These are phyloP conservation scores for Syrista parreyssii DNA, from an alignment of 2,888 invertebrate genomes.

Conservation along the genomic window DNA sequence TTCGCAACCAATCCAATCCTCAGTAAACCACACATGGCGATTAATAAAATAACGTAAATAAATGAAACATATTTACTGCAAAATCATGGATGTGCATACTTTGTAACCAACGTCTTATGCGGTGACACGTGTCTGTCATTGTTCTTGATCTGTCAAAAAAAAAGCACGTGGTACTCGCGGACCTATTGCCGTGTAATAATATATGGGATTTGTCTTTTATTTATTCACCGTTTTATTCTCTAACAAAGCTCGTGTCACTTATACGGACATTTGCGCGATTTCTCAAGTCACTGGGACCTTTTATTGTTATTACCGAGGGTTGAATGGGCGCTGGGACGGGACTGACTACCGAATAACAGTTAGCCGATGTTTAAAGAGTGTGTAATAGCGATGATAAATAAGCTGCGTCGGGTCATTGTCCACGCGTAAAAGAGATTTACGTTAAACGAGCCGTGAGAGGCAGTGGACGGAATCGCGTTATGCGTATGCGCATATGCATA, in stretches of 20 bases:
- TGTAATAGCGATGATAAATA: conserved; percentile 48
- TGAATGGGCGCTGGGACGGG: neutral
- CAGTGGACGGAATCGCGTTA: neutral
- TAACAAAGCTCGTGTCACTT: neutral
- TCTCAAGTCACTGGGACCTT: neutral
- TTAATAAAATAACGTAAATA: too few relatives aligned
- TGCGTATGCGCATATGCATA: neutral
- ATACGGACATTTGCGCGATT: neutral
- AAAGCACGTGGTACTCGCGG: too few relatives aligned
- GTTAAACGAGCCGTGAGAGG: conserved; percentile 47
- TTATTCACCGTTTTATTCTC: neutral
- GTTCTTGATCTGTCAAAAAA: too few relatives aligned
- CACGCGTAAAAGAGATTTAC: conserved; percentile 51
- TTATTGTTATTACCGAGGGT: neutral
- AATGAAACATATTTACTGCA: too few relatives aligned
- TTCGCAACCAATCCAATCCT: too few relatives aligned
- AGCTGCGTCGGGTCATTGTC: conserved; percentile 55
- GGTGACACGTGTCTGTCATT: too few relatives aligned
- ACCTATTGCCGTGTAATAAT: neutral
- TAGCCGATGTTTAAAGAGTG: conserved; percentile 28
- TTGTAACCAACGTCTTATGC: too few relatives aligned
- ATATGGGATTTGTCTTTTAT: neutral
- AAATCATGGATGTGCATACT: too few relatives aligned
- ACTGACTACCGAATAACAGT: conserved; percentile 5
- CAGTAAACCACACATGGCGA: too few relatives aligned